phyloP scores from a whole-genome alignment of 1,140 invertebrate genomes.

The Radopholus similis region DNA sequence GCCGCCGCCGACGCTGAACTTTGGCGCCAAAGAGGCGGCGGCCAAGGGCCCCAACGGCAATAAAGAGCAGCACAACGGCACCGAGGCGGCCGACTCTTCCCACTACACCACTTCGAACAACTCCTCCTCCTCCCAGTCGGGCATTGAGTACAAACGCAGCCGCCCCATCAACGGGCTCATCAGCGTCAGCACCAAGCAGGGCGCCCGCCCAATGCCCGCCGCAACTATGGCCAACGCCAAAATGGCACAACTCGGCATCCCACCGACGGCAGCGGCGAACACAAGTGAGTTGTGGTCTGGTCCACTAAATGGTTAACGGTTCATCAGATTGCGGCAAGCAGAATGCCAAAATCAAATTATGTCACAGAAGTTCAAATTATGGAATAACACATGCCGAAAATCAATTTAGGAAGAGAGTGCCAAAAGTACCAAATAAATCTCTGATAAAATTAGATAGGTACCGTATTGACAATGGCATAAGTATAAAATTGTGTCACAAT shows the following conservation, averaged over 20 bases:
- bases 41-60: neutral
- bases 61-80: neutral
- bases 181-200: too few relatives aligned
- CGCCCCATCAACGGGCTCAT: too few relatives aligned
- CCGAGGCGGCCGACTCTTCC: conserved; percentile 1
- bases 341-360: too few relatives aligned
- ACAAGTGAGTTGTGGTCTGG: neutral
- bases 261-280: neutral
- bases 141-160: conserved; percentile 20
- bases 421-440: too few relatives aligned
- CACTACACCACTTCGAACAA: conserved; percentile 27
- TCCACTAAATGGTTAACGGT: too few relatives aligned
- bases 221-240: neutral
- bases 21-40: neutral
- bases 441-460: too few relatives aligned
- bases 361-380: too few relatives aligned
- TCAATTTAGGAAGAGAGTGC: too few relatives aligned
- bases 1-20: neutral
- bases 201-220: neutral
- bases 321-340: too few relatives aligned
- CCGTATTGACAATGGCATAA: too few relatives aligned
- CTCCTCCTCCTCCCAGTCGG: conserved; percentile 24
- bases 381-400: too few relatives aligned
- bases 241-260: neutral
- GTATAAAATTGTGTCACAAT: too few relatives aligned